Percentiles rank a stretch among this genome's conserved stretches.
These are phyloP conservation scores for Zeuzera pyrina DNA, from an alignment of 2,888 invertebrate genomes.

Conservation along the genomic window DNA sequence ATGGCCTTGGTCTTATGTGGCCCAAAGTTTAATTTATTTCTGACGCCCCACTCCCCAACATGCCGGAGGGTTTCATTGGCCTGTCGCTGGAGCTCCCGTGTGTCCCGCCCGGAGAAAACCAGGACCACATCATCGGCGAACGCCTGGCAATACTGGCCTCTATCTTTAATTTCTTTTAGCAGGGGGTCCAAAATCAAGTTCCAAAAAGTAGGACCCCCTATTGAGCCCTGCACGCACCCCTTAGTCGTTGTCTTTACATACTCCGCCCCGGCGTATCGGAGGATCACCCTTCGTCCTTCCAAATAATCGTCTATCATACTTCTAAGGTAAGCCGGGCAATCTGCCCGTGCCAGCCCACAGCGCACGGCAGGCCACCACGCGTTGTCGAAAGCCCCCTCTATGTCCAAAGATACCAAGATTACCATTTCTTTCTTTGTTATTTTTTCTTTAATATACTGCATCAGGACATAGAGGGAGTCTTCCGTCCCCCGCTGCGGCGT, in stretches of 20 bases:
- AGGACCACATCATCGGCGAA: slow-evolving; percentile 7
- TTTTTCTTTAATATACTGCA: slow-evolving; percentile 6
- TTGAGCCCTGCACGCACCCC: slow-evolving; percentile 16
- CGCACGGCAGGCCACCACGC: slow-evolving; percentile 23
- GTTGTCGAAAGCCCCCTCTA: slow-evolving; percentile 24
- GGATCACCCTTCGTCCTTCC: slow-evolving; percentile 5
- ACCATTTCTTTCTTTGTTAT: too few relatives aligned
- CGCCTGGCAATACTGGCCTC: slow-evolving; percentile 5
- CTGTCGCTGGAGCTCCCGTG: too few relatives aligned
- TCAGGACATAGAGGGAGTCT: slow-evolving; percentile 13
- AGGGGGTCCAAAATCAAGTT: slow-evolving; percentile 11
- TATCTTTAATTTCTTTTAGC: neutral
- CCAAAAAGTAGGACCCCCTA: slow-evolving; percentile 13
- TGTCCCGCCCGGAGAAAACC: neutral
- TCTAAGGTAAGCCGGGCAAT: slow-evolving; percentile 11
- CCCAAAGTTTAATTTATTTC: slow-evolving; percentile 9
- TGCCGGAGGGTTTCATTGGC: slow-evolving; percentile 2
- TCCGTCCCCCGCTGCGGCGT: slow-evolving; percentile 15
- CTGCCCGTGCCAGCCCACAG: slow-evolving; percentile 5
- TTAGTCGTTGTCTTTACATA: slow-evolving; percentile 7
- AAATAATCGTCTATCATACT: slow-evolving; percentile 9
- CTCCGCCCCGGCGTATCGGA: slow-evolving; percentile 7
- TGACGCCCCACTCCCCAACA: slow-evolving; percentile 8
- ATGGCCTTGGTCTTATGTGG: slow-evolving; percentile 5
- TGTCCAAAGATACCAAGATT: slow-evolving; percentile 14